Conservation (phyloP, 2,113 vertebrate genomes). For the Antechinus stuartii region DNA sequence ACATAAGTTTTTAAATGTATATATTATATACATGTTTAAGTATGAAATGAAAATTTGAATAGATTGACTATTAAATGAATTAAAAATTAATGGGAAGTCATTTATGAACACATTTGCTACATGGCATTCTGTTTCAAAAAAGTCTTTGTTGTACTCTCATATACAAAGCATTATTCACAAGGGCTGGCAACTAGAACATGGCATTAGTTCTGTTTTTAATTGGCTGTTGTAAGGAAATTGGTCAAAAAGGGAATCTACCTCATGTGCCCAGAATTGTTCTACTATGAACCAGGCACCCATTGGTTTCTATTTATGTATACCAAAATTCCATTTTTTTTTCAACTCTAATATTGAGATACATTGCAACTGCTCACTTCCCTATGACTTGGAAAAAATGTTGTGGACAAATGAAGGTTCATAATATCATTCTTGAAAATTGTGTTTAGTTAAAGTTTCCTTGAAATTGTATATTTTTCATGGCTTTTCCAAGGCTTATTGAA, state of each 20-base stretch:
- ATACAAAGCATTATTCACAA: neutral
- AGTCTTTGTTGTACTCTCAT: neutral
- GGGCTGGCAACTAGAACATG: neutral
- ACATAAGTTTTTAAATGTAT: neutral
- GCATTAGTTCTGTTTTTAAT: constrained; percentile 17
- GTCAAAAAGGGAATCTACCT: neutral
- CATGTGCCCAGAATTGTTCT: neutral
- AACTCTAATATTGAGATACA: neutral
- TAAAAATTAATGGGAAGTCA: neutral
- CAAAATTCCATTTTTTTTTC: neutral
- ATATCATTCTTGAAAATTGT: neutral
- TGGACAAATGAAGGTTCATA: neutral
- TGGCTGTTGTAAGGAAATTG: neutral
- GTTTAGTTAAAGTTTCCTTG: neutral
- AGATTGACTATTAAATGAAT: neutral
- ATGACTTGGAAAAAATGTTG: neutral
- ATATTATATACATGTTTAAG: neutral
- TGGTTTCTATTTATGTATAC: neutral
- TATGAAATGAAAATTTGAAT: constrained; percentile 1
- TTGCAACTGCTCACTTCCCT: neutral
- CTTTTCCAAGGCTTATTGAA: constrained; percentile 17
- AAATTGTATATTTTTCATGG: neutral
- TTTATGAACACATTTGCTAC: neutral
- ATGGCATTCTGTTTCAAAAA: neutral
- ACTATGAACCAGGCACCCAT: neutral